A percentile compares a stretch with the other conserved stretches of the same genome.
Conservation (phyloP, 2,888 invertebrate species). For the Drosophila koepferae region DNA sequence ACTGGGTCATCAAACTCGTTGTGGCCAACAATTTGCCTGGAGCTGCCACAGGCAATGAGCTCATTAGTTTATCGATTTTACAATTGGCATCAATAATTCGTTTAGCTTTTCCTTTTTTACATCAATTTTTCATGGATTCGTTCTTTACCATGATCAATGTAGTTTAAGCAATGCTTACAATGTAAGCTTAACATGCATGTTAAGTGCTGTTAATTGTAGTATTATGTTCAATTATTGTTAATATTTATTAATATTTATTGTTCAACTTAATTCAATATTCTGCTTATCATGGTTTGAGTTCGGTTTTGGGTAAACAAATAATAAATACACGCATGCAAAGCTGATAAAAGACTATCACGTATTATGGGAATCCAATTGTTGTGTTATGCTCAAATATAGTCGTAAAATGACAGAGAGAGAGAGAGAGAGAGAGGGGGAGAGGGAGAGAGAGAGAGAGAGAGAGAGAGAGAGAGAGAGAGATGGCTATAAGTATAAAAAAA, state of each 20-base stretch:
- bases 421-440: too few relatives aligned
- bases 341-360: background rate
- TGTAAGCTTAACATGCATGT: background rate
- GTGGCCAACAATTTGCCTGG: constrained; percentile 4
- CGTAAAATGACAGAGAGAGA: too few relatives aligned
- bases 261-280: background rate
- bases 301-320: background rate
- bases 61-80: constrained; percentile 38
- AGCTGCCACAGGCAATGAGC: constrained; percentile 6
- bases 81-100: background rate
- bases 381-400: too few relatives aligned
- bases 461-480: too few relatives aligned
- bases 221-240: background rate
- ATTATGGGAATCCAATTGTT: background rate
- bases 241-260: background rate
- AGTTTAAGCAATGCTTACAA: too few relatives aligned
- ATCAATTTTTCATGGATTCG: background rate
- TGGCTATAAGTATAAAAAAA: too few relatives aligned
- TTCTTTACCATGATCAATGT: too few relatives aligned
- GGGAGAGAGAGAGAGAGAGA: too few relatives aligned
- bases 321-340: too few relatives aligned
- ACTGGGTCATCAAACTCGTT: constrained; percentile 50
- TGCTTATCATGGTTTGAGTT: too few relatives aligned
- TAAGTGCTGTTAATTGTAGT: background rate
- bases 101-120: background rate